Percentiles rank a stretch among this genome's conserved stretches.
These are phyloP conservation scores for Polyergus mexicanus DNA, from an alignment of 1,140 invertebrate species.

Conservation along the genomic window DNA sequence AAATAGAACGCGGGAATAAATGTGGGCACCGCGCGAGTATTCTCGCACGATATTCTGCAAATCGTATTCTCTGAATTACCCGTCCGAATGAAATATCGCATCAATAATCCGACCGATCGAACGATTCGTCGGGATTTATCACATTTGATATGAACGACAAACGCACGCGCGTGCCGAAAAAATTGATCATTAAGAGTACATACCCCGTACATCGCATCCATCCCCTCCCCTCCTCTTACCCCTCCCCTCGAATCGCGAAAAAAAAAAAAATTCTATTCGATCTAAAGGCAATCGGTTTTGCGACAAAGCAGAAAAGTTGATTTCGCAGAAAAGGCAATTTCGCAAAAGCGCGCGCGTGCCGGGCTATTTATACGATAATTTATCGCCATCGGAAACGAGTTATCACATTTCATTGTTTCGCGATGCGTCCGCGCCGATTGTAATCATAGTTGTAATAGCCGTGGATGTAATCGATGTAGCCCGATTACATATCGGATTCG, in stretches of 20 bases:
- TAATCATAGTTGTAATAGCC: slow-evolving; percentile 60
- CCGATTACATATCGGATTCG: neutral
- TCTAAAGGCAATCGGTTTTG: slow-evolving; percentile 58
- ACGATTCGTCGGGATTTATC: slow-evolving; percentile 53
- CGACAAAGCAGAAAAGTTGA: slow-evolving; percentile 61
- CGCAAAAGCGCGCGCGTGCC: slow-evolving; percentile 10
- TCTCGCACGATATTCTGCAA: slow-evolving; percentile 26
- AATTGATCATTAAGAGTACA: slow-evolving; percentile 60
- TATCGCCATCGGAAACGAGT: slow-evolving; percentile 61
- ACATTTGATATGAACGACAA: slow-evolving; percentile 36
- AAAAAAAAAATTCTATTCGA: slow-evolving; percentile 51
- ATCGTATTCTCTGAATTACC: slow-evolving; percentile 40
- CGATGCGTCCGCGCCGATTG: slow-evolving; percentile 52
- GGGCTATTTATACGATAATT: slow-evolving; percentile 61
- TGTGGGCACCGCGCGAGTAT: slow-evolving; percentile 11
- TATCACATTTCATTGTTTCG: slow-evolving; percentile 60
- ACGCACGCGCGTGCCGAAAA: slow-evolving; percentile 30
- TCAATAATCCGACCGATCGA: slow-evolving; percentile 53
- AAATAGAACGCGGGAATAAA: slow-evolving; percentile 36
- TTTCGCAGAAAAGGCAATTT: slow-evolving; percentile 57
- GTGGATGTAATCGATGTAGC: slow-evolving; percentile 10
- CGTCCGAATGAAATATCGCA: slow-evolving; percentile 43
- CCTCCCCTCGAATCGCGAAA: neutral
- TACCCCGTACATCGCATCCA: neutral
- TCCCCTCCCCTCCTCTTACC: neutral